These are phyloP conservation scores for Brachionus koreanus DNA, from an alignment of 1,140 invertebrate genomes.

Conservation along the genomic window DNA sequence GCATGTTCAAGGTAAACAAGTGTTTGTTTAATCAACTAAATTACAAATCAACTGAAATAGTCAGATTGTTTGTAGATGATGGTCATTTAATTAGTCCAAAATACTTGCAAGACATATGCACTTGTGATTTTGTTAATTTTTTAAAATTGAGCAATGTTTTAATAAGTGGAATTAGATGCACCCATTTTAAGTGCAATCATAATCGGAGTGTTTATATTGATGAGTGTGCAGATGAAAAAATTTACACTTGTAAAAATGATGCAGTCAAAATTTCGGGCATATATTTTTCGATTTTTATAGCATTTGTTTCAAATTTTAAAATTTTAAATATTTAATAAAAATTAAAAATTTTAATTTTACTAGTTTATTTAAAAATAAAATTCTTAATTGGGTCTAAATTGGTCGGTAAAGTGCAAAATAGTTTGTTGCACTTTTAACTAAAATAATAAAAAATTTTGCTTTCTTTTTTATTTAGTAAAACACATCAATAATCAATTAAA, in stretches of 20 bases:
- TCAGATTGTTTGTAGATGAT: background rate
- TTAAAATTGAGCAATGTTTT: background rate
- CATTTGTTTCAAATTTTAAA: too few species aligned
- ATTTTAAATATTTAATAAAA: too few species aligned
- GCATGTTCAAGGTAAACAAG: background rate
- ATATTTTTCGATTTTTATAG: background rate
- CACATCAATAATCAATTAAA: too few species aligned
- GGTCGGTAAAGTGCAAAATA: too few species aligned
- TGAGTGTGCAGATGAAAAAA: background rate
- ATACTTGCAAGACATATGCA: background rate
- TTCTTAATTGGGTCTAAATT: too few species aligned
- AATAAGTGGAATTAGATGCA: background rate
- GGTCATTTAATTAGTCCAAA: background rate
- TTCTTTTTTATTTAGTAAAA: too few species aligned
- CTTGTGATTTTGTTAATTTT: constrained; percentile 15
- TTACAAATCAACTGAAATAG: background rate
- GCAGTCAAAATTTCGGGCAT: background rate
- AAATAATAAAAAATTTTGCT: too few species aligned
- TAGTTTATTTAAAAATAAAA: background rate
- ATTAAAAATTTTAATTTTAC: background rate
- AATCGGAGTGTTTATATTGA: background rate
- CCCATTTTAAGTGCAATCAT: background rate
- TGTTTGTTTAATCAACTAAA: background rate
- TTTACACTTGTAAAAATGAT: background rate
- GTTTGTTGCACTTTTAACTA: too few species aligned